Percentiles rank a stretch among this genome's conserved stretches.
Evolutionary conservation across 2,113 vertebrate genomes (phyloP).

Genomic region (Sinocyclocheilus grahami): DNA sequence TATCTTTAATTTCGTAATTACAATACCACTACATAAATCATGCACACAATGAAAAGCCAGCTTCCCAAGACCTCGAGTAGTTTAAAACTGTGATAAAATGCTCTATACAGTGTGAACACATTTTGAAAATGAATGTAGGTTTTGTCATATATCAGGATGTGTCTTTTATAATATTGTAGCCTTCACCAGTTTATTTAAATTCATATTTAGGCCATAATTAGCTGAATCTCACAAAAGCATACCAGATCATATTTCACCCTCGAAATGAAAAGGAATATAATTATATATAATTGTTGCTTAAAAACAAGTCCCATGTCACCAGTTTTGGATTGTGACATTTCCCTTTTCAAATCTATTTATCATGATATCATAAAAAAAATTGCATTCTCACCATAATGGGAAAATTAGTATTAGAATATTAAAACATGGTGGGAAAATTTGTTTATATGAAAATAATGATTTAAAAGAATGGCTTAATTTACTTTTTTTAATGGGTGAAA

Average conservation of each 20-base stretch:
- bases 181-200: background rate
- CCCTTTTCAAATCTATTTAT: background rate
- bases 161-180: slow-evolving; percentile 7
- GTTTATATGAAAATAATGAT: too few relatives aligned
- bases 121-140: slow-evolving; percentile 37
- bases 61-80: slow-evolving; percentile 75
- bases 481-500: background rate
- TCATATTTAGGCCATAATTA: background rate
- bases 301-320: background rate
- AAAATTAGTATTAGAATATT: too few relatives aligned
- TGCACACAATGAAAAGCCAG: slow-evolving; percentile 80
- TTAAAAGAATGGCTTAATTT: background rate
- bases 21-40: slow-evolving; percentile 78
- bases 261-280: background rate
- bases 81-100: slow-evolving; percentile 71
- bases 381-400: background rate
- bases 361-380: background rate
- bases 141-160: slow-evolving; percentile 48
- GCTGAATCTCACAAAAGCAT: background rate
- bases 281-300: background rate
- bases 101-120: slow-evolving; percentile 67
- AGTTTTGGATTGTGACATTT: background rate
- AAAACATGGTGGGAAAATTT: too few relatives aligned
- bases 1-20: slow-evolving; percentile 67
- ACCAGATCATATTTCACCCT: slow-evolving; percentile 1